A percentile compares a stretch with the other conserved stretches of the same genome.
phyloP scores from a whole-genome alignment of 2,113 vertebrate genomes.

The Mirounga angustirostris region DNA sequence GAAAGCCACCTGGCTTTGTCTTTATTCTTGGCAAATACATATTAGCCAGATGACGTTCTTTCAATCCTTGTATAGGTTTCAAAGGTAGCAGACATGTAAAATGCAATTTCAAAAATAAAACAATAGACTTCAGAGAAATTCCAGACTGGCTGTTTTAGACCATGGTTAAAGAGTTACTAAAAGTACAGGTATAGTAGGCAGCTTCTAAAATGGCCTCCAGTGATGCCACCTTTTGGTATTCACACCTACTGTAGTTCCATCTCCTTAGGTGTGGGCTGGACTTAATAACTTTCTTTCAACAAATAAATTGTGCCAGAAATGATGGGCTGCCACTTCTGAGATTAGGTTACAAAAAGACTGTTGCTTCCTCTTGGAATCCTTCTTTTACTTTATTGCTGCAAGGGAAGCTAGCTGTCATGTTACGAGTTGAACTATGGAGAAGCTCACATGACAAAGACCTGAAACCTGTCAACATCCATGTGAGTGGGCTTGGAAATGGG shows the following conservation, averaged over 20 bases:
- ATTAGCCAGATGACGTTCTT: neutral
- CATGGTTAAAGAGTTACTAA: neutral
- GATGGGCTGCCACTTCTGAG: neutral
- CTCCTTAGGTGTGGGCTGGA: neutral
- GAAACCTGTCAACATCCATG: neutral
- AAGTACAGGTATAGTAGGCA: neutral
- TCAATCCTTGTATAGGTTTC: neutral
- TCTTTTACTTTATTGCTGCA: neutral
- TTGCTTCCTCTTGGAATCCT: neutral
- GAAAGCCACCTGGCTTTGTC: neutral
- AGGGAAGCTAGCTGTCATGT: neutral
- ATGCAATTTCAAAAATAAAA: slow-evolving; percentile 1
- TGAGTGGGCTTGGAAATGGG: neutral
- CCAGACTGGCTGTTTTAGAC: neutral
- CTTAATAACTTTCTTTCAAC: neutral
- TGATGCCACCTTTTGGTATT: neutral
- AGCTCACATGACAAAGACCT: neutral
- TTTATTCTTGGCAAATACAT: slow-evolving; percentile 5
- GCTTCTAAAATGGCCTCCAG: neutral
- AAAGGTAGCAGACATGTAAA: neutral
- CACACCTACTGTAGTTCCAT: neutral
- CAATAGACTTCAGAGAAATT: neutral
- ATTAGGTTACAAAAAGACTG: slow-evolving; percentile 28
- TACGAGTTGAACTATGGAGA: neutral
- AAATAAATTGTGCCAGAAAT: neutral